Percentiles rank a stretch among this genome's conserved stretches.
Evolutionary conservation across 2,888 invertebrate species (phyloP).

Genomic region (Amphipoea oculea): DNA sequence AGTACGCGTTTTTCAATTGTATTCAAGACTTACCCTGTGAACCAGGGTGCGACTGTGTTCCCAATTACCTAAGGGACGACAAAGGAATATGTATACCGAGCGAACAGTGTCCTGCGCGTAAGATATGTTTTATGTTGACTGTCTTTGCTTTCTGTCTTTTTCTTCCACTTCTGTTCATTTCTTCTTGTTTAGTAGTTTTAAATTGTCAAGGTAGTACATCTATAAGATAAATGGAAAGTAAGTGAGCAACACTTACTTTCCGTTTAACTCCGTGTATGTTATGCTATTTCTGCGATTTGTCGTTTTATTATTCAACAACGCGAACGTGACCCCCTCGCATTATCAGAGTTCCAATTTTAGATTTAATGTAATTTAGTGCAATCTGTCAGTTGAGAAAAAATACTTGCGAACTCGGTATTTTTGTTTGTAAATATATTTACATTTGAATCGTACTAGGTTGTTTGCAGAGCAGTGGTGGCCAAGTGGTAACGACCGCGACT

Average conservation of each 20-base stretch:
- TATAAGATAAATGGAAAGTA: background rate
- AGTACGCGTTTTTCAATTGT: conserved; percentile 62
- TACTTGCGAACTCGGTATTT: background rate
- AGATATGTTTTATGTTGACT: conserved; percentile 35
- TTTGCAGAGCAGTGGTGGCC: no score
- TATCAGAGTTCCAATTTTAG: background rate
- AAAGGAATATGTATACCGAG: conserved; percentile 67
- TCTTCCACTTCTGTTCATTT: background rate
- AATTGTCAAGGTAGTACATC: background rate
- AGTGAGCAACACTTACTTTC: no score
- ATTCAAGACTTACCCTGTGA: conserved; percentile 65
- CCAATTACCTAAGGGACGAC: conserved; percentile 70
- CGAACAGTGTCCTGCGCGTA: conserved; percentile 67
- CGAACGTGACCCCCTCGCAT: background rate
- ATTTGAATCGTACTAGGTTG: background rate
- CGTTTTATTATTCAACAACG: background rate
- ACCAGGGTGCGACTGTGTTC: conserved; percentile 75
- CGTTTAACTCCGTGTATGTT: background rate
- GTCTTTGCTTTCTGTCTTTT: background rate
- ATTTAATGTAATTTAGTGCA: background rate
- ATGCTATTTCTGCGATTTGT: background rate
- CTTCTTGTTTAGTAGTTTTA: background rate
- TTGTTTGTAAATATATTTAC: background rate
- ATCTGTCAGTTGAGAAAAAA: background rate
- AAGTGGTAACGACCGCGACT: no score